Conservation (phyloP, 2,113 vertebrate species). For the Cinclus mexicanus region DNA sequence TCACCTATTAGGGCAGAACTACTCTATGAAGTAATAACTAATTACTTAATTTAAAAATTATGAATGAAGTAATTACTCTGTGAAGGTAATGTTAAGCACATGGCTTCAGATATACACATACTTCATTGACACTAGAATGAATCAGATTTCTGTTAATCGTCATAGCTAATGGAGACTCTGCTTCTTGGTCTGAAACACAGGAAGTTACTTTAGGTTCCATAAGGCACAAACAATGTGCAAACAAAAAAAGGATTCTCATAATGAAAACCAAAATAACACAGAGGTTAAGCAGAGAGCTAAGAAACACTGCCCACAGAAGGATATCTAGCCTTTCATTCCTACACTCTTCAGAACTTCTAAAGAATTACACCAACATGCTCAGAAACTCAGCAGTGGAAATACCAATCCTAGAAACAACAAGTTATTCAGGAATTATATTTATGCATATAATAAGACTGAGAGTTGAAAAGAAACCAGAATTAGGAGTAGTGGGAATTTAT, state of each 20-base stretch:
- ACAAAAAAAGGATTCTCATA: background rate
- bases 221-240: background rate
- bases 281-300: background rate
- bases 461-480: background rate
- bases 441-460: background rate
- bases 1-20: background rate
- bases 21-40: background rate
- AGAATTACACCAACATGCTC: background rate
- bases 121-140: background rate
- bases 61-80: background rate
- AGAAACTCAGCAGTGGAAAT: background rate
- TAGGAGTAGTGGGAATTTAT: background rate
- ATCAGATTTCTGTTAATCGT: background rate
- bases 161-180: background rate
- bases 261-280: background rate
- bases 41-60: background rate
- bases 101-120: background rate
- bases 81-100: background rate
- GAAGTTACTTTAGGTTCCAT: background rate
- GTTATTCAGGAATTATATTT: background rate
- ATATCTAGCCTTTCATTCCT: background rate
- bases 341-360: background rate
- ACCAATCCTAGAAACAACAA: background rate
- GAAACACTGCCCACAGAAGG: background rate
- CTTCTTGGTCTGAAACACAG: background rate